Base-by-base conservation (phyloP, 2,113 vertebrate genomes). In the Accipiter cooperii region DNA sequence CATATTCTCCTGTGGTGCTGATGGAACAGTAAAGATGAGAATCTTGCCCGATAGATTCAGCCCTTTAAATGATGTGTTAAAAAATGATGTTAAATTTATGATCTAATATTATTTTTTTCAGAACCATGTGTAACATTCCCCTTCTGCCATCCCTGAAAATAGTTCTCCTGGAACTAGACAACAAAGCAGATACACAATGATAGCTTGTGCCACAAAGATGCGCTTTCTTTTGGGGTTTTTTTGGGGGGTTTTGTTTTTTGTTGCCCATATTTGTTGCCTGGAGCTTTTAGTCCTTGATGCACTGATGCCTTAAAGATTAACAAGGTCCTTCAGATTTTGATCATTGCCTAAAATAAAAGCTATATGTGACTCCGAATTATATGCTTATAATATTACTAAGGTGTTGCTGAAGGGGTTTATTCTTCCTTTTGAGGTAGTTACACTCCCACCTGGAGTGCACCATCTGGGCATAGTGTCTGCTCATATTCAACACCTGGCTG, bases 1-100 rank as follows among this genome's bases (percentile, higher is more conserved):
- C 96, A 97, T 99, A 95, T 99, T 99, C 96, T 99, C 99, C 60
- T 99, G 99, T 96, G 99, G 99, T 77, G 99, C 99, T 34, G 99
- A 99, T 96, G 99, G 99, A 79, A 99, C 99, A 96, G 99, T 99
- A 98, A 99, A 99, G 97, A 99, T 99, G 99, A 98, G 99, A 90
- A 92, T 99, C 91, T 98, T 99, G n/a, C 99, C 99, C 0, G 99
- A 99, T 97, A 98, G 98, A 79, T 99, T 98, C 96, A 98, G 98
- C 78, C 93, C 98, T 64, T 96, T 98, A 97, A 98, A 97, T 80
- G 97, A 99, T 96, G 96, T 97, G 93, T 97, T 98, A 95, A 99
- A 98, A 98, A 99, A 98, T 85, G 98, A 99, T 75, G 99, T 99
- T 54, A 99, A 99, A 96, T 98, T 99, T 96, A 97, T 99, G 98